A percentile compares a stretch with the other conserved stretches of the same genome.
phyloP scores from a whole-genome alignment of 2,797 vertebrate genomes.

The Choloepus didactylus region DNA sequence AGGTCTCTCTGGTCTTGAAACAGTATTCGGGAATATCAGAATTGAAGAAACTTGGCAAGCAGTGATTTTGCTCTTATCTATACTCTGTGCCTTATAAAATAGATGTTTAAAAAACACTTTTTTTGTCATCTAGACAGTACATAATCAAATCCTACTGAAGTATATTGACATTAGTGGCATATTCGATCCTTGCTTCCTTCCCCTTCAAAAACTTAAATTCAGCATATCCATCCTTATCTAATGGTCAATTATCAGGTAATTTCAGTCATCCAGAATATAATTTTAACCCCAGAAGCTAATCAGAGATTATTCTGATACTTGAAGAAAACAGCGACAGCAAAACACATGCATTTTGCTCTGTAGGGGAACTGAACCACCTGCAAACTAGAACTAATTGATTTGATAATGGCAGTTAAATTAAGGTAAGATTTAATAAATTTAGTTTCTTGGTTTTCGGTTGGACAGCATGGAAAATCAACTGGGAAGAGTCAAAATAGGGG shows the following conservation, averaged over 20 bases:
- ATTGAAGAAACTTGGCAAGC: conserved; percentile 46
- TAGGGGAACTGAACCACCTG: background rate
- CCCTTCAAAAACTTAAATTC: conserved; percentile 53
- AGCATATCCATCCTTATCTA: background rate
- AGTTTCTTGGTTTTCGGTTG: background rate
- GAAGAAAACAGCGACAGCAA: conserved; percentile 4
- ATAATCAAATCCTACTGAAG: background rate
- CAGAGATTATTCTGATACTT: conserved; percentile 46
- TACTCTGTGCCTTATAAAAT: background rate
- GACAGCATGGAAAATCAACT: background rate
- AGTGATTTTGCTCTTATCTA: conserved; percentile 12
- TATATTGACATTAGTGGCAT: background rate
- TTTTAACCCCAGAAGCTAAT: conserved; percentile 45
- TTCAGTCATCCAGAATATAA: conserved; percentile 51
- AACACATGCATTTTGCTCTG: background rate
- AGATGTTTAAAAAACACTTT: conserved; percentile 17
- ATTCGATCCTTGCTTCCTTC: background rate
- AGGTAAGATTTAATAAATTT: background rate
- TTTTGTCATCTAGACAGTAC: background rate
- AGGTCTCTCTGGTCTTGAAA: conserved; percentile 65
- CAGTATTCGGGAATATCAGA: conserved; percentile 19
- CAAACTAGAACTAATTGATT: background rate
- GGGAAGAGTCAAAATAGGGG: background rate
- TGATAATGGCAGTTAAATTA: background rate
- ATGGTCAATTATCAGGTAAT: conserved; percentile 29